These are phyloP conservation scores for Ascidia mentula DNA, from an alignment of 23 tunicate species.

Conservation along the genomic window DNA sequence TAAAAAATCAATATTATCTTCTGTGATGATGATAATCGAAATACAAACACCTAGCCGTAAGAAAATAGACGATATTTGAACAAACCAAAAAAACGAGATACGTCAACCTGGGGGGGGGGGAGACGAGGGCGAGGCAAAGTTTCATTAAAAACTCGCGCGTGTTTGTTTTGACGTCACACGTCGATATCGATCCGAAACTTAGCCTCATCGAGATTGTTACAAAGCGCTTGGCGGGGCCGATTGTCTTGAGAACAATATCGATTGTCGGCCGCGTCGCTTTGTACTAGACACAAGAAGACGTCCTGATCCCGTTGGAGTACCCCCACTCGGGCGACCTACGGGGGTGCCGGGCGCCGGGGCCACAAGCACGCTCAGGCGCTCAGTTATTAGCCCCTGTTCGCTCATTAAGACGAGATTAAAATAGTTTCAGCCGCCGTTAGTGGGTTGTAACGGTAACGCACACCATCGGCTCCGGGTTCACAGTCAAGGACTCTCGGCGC, in stretches of 20 bases:
- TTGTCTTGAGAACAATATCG: constrained; percentile 6
- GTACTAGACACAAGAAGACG: not conserved
- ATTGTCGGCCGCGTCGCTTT: constrained; percentile 2
- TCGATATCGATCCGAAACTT: not conserved
- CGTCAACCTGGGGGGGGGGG: too few relatives aligned
- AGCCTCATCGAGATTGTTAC: constrained; percentile 4
- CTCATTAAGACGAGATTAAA: constrained; percentile 11
- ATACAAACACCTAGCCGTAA: too few relatives aligned
- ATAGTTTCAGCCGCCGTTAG: not conserved
- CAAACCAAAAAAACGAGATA: too few relatives aligned
- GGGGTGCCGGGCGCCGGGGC: not conserved
- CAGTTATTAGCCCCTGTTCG: constrained; percentile 1
- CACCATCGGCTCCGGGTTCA: not conserved
- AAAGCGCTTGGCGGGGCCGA: not conserved
- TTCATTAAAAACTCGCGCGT: not conserved
- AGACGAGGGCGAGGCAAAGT: too few relatives aligned
- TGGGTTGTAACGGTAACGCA: constrained; percentile 1
- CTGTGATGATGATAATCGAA: too few relatives aligned
- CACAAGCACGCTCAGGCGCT: not conserved
- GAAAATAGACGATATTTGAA: too few relatives aligned
- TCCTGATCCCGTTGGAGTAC: not conserved
- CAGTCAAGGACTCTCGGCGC: not conserved
- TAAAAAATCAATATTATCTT: too few relatives aligned
- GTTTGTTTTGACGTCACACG: constrained; percentile 1
- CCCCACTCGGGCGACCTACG: not conserved